Percentiles rank a stretch among this genome's conserved stretches.
Conservation (phyloP, 2,797 vertebrate species). For the Silurus lanzhouensis region DNA sequence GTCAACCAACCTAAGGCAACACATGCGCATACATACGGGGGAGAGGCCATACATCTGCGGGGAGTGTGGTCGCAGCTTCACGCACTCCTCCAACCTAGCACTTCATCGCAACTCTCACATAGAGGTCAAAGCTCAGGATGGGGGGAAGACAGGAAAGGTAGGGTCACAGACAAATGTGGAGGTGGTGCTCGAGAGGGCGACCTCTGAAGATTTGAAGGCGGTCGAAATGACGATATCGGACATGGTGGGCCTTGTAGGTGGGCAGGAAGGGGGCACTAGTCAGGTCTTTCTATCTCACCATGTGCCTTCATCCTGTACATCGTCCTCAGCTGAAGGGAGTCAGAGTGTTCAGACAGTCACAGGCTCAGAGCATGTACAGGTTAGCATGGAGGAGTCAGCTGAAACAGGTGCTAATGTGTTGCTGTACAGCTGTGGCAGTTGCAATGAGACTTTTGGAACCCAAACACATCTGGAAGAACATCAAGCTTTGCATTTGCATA, state of each 20-base stretch:
- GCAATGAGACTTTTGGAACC: slow-evolving; percentile 83
- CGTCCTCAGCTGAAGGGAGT: slow-evolving; percentile 62
- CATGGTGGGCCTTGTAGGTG: slow-evolving; percentile 77
- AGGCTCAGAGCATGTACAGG: slow-evolving; percentile 74
- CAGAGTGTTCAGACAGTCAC: slow-evolving; percentile 63
- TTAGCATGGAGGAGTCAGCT: slow-evolving; percentile 67
- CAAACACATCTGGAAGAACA: slow-evolving; percentile 83
- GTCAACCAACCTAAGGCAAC: slow-evolving; percentile 89
- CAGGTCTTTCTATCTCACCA: slow-evolving; percentile 75
- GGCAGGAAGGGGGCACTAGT: slow-evolving; percentile 72
- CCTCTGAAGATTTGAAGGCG: slow-evolving; percentile 71
- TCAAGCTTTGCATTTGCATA: slow-evolving; percentile 75
- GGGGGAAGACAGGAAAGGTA: slow-evolving; percentile 48
- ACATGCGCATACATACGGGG: slow-evolving; percentile 88
- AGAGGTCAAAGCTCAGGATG: slow-evolving; percentile 65
- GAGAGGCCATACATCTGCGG: slow-evolving; percentile 88
- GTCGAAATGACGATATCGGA: slow-evolving; percentile 74
- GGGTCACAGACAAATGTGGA: slow-evolving; percentile 51
- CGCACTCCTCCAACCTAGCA: slow-evolving; percentile 88
- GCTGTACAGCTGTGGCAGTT: slow-evolving; percentile 84
- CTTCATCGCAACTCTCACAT: slow-evolving; percentile 80
- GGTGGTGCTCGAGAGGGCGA: slow-evolving; percentile 67
- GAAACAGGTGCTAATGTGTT: slow-evolving; percentile 78
- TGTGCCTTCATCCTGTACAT: slow-evolving; percentile 32
- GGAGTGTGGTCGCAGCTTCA: slow-evolving; percentile 88